Percentiles rank a stretch among this genome's conserved stretches.
phyloP scores from a whole-genome alignment of 2,797 vertebrate species.

The Tangara arthus region DNA sequence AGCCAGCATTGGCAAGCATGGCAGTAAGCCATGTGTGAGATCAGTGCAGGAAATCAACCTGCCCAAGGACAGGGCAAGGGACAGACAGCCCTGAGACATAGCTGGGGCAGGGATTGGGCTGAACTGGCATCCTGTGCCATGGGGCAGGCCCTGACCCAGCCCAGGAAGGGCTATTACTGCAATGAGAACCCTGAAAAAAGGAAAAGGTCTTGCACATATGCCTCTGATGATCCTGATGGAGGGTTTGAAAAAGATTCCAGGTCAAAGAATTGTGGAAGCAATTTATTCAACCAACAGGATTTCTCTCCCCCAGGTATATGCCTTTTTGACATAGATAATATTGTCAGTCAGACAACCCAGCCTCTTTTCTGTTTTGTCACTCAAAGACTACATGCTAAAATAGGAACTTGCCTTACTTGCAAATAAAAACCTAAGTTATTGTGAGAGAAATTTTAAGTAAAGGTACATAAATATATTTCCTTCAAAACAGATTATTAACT shows the following conservation, averaged over 20 bases:
- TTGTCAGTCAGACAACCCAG: background rate
- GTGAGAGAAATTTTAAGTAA: background rate
- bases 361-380: background rate
- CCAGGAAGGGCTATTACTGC: background rate
- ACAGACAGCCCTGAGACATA: rapidly evolving
- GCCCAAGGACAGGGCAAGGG: too few relatives aligned
- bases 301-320: background rate
- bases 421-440: background rate
- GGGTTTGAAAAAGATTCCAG: background rate
- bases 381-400: background rate
- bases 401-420: background rate
- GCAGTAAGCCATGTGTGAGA: rapidly evolving
- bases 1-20: rapidly evolving
- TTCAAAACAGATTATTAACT: background rate
- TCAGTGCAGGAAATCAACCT: background rate
- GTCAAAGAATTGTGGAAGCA: background rate
- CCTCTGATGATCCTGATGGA: background rate
- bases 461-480: background rate
- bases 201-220: background rate
- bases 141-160: too few relatives aligned
- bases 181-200: rapidly evolving
- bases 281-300: background rate
- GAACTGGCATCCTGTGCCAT: rapidly evolving
- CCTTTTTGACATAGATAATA: background rate
- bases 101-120: background rate